Base-by-base conservation (phyloP, 2,113 vertebrate genomes). In the Saguinus midas region DNA sequence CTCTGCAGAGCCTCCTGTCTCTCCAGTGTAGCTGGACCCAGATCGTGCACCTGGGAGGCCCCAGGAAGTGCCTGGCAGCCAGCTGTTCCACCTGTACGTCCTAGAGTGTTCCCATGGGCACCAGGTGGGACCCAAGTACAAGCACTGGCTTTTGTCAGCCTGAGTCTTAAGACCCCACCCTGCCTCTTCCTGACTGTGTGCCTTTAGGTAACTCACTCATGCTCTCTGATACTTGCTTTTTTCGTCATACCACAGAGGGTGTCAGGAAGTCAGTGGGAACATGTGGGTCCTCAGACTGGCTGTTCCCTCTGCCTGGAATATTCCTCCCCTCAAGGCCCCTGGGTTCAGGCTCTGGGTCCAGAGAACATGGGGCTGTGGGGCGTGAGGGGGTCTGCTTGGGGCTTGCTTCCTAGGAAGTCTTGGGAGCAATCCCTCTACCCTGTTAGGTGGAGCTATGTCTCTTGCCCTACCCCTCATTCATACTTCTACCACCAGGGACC, bases 291-390 rank as follows among this genome's bases (percentile, higher is more conserved):
- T 84, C 7, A 3, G 37, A 70, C 72, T 87, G 81, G 70, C 61
- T 27, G 7, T 48, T 80, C 16, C 21, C n/a, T 66, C 73, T 52
- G 81, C 55, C 45, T 14, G 32, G 79, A 35, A 35, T 40, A 48
- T 20, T 78, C 66, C 66, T 70, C 25, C 37, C 52, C 55, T 78
- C 35, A 43, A 48, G 61, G 18, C 32, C 73, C 86, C 10, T 37
- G 35, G 48, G 18, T 64, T 90, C 91, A 58, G 90, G 75, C 64
- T 92, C 29, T 84, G 91, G 89, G 76, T 61, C 57, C 86, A 90
- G 79, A 75, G 45, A 79, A 61, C 14, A 8, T 3, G n/a, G 72
- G 58, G 48, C 13, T 45, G 29, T 1, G 25, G 89, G 87, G 81
- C 3, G 0, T 4, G 12, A 50, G 37, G 18, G 35, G 37, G 58